Evolutionary conservation across 2,888 invertebrate genomes (phyloP), one percentile per base, ranked within the genome.

Genomic region (Troglohyphantes excavatus): DNA sequence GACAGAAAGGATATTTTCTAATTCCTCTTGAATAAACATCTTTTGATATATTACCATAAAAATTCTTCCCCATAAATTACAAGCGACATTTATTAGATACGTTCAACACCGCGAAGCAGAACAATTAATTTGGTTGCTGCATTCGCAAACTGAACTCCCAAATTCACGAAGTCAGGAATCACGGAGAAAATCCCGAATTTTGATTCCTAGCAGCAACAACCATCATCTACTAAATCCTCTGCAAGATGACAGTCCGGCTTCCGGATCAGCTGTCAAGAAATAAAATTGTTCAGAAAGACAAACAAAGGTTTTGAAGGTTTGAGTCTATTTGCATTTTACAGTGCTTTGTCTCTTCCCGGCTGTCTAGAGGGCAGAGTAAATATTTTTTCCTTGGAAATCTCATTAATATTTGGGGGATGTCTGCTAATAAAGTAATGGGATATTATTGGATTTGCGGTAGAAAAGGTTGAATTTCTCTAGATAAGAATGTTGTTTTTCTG

Each of bases 51-150:
- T 33, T 33, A 27, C 59, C 33, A 76, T 59, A 19, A 76, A 59
- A 61, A 61, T 70, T 53, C 53, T 61, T 53, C 33, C 61, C 33
- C 59, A 3, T 76, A 61, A 75, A 53, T 75, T 59, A 75, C 7
- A 23, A n/a, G 19, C 29, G 61, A 33, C 61, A 76, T 76, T 61
- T 61, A 76, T 73, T 61, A 61, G 61, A 33, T n/a, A 9, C 61
- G 9, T 33, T 53, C 53, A 11, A 33, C 75, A 61, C 5, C 21
- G 21, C 29, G 23, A 76, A 61, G 61, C 61, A 63, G 29, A 76
- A 61, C 33, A 76, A 76, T 76, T 76, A 76, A 76, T 61, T 76
- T 59, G 19, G 19, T 29, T 61, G 19, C 61, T 61, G 33, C 27
- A 53, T 59, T 61, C 27, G n/a, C 53, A 73, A 73, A 73, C 46